Evolutionary conservation across 2,888 invertebrate species (phyloP), one percentile per base, ranked within the genome.

Genomic region (Smittia sp.): DNA sequence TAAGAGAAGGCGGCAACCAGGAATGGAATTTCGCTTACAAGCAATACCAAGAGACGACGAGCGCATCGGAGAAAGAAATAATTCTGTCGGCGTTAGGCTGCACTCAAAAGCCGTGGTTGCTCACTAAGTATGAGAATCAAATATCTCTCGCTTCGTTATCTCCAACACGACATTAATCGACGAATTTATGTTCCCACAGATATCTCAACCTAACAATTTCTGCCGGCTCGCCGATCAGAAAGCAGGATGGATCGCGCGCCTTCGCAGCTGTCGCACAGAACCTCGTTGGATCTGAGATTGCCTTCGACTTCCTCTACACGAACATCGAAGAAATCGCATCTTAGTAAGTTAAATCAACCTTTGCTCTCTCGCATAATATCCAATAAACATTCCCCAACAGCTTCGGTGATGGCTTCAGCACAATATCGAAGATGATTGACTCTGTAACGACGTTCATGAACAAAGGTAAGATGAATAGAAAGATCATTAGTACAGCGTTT

Each of bases 11-110:
- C 0, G 86, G 85, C 0, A 84, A 85, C 76, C 83, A 82, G 7
- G 90, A 90, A 79, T 91, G 90, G 90, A 84, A 89, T 74, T 89
- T 88, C 78, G 86, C 87, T 20, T 88, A 87, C 79, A 81, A 85
- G 18, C 80, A 80, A 67, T 83, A 82, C 75, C 80, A 79, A 38
- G 79, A 79, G 24, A 81, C 81, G 1, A 80, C 79, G 4, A 85
- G 86, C 13, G 87, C 86, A 0, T 84, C 87, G 0, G 90, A 91
- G 77, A 87, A 87, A 77, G 85, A 85, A 70, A 84, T 85, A 39
- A 83, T 91, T 6, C 80, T 89, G 13, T 80, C 82, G 11, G 83
- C 86, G 0, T 77, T 87, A 58, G 86, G 86, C 62, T 87, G 86
- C 77, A 84, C 86, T 27, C 83, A 83, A 46, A 81, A 84, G 74